These are phyloP conservation scores for Morone chrysops DNA, from an alignment of 2,113 vertebrate species.

Conservation along the genomic window DNA sequence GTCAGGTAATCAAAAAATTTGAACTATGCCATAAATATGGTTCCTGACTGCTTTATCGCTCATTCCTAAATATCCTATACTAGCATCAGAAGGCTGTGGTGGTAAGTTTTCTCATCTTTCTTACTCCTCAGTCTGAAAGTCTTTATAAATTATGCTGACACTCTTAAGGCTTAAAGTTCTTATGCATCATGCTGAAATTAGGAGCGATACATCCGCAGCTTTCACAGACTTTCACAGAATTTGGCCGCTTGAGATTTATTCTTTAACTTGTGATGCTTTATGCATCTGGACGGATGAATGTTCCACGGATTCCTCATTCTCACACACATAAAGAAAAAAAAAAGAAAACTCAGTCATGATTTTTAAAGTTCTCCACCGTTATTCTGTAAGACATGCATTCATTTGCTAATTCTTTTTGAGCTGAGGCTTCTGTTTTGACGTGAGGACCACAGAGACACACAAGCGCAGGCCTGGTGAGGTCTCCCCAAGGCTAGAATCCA, in stretches of 20 bases:
- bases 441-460: slow-evolving; percentile 48
- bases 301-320: slow-evolving; percentile 20
- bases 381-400: slow-evolving; percentile 59
- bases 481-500: slow-evolving; percentile 58
- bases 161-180: slow-evolving; percentile 43
- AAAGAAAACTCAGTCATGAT: slow-evolving; percentile 21
- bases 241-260: slow-evolving; percentile 41
- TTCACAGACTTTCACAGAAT: slow-evolving; percentile 56
- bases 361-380: slow-evolving; percentile 42
- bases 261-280: slow-evolving; percentile 66
- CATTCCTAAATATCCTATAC: background rate
- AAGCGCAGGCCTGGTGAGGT: slow-evolving; percentile 18
- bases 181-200: slow-evolving; percentile 49
- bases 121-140: slow-evolving; percentile 34
- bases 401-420: slow-evolving; percentile 70
- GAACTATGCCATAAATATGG: background rate
- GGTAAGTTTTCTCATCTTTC: slow-evolving; percentile 41
- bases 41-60: slow-evolving; percentile 4
- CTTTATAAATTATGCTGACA: slow-evolving; percentile 66
- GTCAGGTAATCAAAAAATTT: no score
- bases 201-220: slow-evolving; percentile 20
- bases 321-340: background rate
- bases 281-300: slow-evolving; percentile 54
- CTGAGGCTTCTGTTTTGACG: slow-evolving; percentile 55
- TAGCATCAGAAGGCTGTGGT: slow-evolving; percentile 1